Base-by-base conservation (phyloP, 2,888 invertebrate species). In the Galeruca laticollis region DNA sequence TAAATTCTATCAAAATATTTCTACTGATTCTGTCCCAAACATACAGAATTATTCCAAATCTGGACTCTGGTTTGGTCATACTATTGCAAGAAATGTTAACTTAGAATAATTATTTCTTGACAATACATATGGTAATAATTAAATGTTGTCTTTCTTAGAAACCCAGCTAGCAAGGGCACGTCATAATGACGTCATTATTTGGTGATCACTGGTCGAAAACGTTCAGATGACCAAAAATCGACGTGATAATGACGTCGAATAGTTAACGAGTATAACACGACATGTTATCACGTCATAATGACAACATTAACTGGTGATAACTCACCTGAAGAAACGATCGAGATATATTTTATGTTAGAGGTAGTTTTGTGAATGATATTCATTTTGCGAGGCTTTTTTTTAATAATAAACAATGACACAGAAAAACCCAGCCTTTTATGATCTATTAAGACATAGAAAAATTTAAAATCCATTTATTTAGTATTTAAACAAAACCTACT, bases 141-240 rank as follows among this genome's bases (percentile, higher is more conserved):
- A n/a, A n/a, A n/a, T n/a, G n/a, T n/a, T n/a, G n/a, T n/a, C n/a
- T n/a, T n/a, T n/a, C n/a, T n/a, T n/a, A n/a, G n/a, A n/a, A 11
- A 11, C 49, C 20, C 18, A 49, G 49, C 21, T 18, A 18, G 49
- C 49, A 49, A 21, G 11, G 49, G 20, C 49, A 49, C 49, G 49
- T 49, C 49, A 20, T 20, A 47, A 47, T 47, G 47, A 43, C 43
- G 43, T 43, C 15, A 43, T n/a, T 43, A 43, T 10, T 43, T 43
- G 43, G 43, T 43, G 2, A 43, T 5, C 4, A 8, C 49, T 49
- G 49, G 49, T 49, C 20, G 20, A 49, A 18, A 49, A 18, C 5
- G 1, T 5, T 11, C 49, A 49, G 10, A 4, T 4, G 49, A 49
- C 49, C 49, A 11, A 49, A 18, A 49, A 18, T 49, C 49, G 49